A percentile compares a stretch with the other conserved stretches of the same genome.
These are phyloP conservation scores for Tigriopus californicus DNA, from an alignment of 2,888 invertebrate species.

Conservation along the genomic window DNA sequence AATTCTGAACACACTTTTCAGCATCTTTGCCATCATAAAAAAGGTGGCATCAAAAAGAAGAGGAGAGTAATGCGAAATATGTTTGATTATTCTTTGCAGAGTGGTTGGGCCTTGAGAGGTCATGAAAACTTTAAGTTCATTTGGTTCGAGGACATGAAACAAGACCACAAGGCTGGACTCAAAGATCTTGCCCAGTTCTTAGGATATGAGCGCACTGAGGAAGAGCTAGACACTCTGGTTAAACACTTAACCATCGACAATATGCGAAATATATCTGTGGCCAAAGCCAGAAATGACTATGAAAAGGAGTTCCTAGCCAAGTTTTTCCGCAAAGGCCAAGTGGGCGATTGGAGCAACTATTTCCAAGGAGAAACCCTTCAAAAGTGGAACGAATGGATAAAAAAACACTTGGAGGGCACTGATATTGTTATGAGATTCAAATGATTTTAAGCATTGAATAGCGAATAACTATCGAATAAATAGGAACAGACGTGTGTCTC, in stretches of 20 bases:
- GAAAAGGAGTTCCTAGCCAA: background rate
- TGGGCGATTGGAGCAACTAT: constrained; percentile 28
- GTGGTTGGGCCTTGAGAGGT: constrained; percentile 1
- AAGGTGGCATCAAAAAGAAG: too few species aligned
- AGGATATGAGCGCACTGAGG: constrained; percentile 17
- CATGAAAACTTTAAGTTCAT: constrained; percentile 25
- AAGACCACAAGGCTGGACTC: constrained; percentile 18
- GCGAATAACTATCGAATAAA: too few species aligned
- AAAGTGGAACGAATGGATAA: constrained; percentile 10
- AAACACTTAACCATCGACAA: constrained; percentile 17
- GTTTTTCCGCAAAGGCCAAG: constrained; percentile 19
- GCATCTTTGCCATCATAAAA: too few species aligned
- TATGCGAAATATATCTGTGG: constrained; percentile 16
- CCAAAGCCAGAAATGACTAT: background rate
- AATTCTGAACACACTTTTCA: too few species aligned
- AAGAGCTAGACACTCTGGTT: constrained; percentile 12
- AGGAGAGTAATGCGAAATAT: too few species aligned
- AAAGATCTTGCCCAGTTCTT: constrained; percentile 20
- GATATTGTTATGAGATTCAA: too few species aligned
- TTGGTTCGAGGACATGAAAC: constrained; percentile 29
- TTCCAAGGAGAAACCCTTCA: constrained; percentile 23
- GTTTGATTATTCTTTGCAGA: too few species aligned
- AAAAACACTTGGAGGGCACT: too few species aligned
- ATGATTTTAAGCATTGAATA: too few species aligned
- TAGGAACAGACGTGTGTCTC: too few species aligned